Percentiles rank a stretch among this genome's conserved stretches.
Conservation (phyloP, 2,888 invertebrate genomes). For the Pimpla rufipes region DNA sequence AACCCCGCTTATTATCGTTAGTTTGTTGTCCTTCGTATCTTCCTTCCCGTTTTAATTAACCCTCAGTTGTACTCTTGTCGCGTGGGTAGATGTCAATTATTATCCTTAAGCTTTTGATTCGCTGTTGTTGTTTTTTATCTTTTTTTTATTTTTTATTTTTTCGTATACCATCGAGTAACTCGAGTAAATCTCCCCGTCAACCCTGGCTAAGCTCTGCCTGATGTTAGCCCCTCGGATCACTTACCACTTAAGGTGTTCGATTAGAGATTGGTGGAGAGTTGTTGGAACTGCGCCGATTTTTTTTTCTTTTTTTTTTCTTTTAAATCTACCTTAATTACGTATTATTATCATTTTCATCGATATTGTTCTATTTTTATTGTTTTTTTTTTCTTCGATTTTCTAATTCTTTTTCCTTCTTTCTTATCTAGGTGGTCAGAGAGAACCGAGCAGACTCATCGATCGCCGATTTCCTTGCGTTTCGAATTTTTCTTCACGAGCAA, state of each 20-base stretch:
- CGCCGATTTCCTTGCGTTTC: not conserved
- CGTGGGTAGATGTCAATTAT: not conserved
- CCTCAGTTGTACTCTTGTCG: conserved; percentile 34
- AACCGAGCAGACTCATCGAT: conserved; percentile 24
- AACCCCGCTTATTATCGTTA: not conserved
- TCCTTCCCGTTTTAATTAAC: not conserved
- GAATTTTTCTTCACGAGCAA: too few species aligned
- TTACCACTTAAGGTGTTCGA: conserved; percentile 62
- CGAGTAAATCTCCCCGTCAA: conserved; percentile 30
- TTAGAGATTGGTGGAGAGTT: conserved; percentile 47
- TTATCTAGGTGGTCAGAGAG: conserved; percentile 26
- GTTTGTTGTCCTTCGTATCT: not conserved
- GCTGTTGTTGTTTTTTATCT: conserved; percentile 12
- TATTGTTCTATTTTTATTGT: conserved; percentile 19
- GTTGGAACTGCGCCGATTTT: conserved; percentile 31
- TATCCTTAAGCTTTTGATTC: conserved; percentile 26
- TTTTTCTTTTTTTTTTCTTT: conserved; percentile 10
- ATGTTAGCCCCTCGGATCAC: conserved; percentile 32
- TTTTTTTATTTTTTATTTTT: conserved; percentile 18
- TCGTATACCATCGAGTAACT: conserved; percentile 13
- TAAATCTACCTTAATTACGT: conserved; percentile 32
- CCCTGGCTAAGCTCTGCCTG: conserved; percentile 26
- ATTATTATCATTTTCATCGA: conserved; percentile 4
- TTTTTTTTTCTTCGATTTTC: conserved; percentile 37
- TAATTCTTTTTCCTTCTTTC: conserved; percentile 27